phyloP scores from a whole-genome alignment of 1,140 invertebrate species.

The Harpegnathos saltator region DNA sequence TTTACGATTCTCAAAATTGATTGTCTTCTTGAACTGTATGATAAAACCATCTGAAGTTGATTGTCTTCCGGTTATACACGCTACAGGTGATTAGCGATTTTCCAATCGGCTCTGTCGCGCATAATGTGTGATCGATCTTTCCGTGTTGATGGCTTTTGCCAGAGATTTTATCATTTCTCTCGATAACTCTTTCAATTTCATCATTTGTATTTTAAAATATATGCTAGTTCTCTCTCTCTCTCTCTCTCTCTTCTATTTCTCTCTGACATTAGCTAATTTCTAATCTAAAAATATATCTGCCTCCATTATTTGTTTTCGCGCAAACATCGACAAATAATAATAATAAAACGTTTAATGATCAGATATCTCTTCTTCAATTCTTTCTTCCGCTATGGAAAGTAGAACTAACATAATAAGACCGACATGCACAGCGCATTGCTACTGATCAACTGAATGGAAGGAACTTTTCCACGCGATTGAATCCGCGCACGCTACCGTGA shows the following conservation, averaged over 20 bases:
- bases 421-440: neutral
- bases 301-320: neutral
- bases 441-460: neutral
- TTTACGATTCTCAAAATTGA: conserved; percentile 32
- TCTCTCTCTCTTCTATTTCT: no score
- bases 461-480: neutral
- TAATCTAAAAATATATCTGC: neutral
- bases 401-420: no score
- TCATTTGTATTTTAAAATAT: neutral
- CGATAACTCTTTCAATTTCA: neutral
- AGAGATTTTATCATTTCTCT: neutral
- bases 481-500: neutral
- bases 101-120: neutral
- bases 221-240: no score
- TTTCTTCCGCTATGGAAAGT: no score
- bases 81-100: conserved; percentile 22
- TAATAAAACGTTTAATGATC: neutral
- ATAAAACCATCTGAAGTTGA: conserved; percentile 61
- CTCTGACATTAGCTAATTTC: neutral
- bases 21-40: conserved; percentile 33
- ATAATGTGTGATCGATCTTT: neutral
- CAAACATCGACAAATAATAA: conserved; percentile 1
- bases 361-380: no score
- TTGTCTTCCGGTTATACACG: conserved; percentile 58
- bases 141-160: neutral